phyloP scores from a whole-genome alignment of 2,113 vertebrate species.

The Steatornis caripensis region DNA sequence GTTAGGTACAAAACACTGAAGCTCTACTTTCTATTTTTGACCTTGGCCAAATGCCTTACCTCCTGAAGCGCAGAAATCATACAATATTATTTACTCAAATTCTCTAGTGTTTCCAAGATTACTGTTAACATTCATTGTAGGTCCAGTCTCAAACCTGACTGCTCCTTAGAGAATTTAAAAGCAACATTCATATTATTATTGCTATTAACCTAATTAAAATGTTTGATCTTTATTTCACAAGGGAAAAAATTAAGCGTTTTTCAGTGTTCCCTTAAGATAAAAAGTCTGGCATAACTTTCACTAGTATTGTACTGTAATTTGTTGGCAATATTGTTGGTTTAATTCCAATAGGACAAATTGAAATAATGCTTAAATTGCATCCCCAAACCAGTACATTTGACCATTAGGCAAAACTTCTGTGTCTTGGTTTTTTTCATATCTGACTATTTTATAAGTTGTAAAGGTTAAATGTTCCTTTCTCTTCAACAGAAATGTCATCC shows the following conservation, averaged over 20 bases:
- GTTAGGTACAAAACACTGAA: neutral
- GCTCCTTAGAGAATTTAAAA: neutral
- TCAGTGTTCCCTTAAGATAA: neutral
- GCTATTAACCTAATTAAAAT: neutral
- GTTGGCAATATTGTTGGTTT: neutral
- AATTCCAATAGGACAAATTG: neutral
- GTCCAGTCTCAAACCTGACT: neutral
- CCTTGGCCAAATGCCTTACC: neutral
- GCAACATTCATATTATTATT: neutral
- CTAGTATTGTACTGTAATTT: neutral
- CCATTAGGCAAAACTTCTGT: fast-evolving
- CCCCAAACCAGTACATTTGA: neutral
- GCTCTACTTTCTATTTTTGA: neutral
- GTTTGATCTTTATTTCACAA: neutral
- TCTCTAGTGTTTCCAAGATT: neutral
- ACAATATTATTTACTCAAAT: neutral
- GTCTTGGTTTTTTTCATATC: neutral
- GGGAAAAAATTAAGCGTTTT: neutral
- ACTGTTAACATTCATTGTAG: neutral
- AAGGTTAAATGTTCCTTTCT: neutral
- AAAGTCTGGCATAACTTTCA: neutral
- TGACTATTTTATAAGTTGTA: neutral
- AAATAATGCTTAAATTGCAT: neutral
- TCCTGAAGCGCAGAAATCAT: neutral
- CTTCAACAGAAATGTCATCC: neutral